Evolutionary conservation across 2,888 invertebrate species (phyloP).

Genomic region (Chymomyza procnemis): DNA sequence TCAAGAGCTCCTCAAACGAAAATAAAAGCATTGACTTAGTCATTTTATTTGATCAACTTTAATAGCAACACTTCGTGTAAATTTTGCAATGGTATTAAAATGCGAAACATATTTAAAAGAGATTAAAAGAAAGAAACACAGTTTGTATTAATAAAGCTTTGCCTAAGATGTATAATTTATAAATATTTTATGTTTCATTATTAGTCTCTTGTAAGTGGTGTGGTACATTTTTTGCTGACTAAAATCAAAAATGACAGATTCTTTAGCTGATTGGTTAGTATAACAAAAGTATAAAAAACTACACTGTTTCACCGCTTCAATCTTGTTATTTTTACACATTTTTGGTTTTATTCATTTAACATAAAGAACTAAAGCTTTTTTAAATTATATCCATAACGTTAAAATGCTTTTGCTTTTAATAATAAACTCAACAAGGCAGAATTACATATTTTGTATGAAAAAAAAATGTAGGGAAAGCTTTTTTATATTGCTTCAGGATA

Average conservation of each 20-base stretch:
- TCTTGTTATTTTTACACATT: not conserved
- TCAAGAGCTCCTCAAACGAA: too few species aligned
- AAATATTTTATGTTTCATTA: not conserved
- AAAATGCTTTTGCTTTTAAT: not conserved
- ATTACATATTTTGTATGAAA: not conserved
- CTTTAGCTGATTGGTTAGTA: not conserved
- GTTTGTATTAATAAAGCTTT: not conserved
- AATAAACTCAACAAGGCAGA: not conserved
- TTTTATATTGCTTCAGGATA: not conserved
- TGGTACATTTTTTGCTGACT: not conserved
- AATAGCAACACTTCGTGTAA: not conserved
- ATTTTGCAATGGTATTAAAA: not conserved
- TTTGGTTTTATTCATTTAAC: not conserved
- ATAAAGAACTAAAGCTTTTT: not conserved
- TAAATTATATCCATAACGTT: not conserved
- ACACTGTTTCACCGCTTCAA: not conserved
- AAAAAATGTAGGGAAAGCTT: not conserved
- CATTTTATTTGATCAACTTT: not conserved
- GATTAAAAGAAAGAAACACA: not conserved
- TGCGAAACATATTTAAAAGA: not conserved
- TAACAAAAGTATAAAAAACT: not conserved
- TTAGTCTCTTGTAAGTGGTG: not conserved
- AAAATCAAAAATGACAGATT: not conserved
- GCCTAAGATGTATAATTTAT: not conserved
- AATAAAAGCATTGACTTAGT: too few species aligned